A percentile compares a stretch with the other conserved stretches of the same genome.
phyloP scores from a whole-genome alignment of 2,888 invertebrate genomes.

The Luperina testacea region DNA sequence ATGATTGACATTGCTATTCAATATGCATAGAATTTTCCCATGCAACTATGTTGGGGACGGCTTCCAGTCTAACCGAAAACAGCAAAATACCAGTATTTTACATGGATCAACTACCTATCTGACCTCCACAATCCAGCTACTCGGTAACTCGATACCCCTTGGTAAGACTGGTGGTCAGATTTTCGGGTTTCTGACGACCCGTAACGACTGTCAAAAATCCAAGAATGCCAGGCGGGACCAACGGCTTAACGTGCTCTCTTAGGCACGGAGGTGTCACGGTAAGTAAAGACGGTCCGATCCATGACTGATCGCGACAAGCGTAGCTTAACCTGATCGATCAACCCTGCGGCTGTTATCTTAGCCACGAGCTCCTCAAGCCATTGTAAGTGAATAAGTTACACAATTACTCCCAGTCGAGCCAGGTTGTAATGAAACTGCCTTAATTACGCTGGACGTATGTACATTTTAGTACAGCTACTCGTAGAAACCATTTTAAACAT shows the following conservation, averaged over 20 bases:
- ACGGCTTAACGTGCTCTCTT: neutral
- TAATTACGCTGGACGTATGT: neutral
- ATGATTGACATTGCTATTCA: neutral
- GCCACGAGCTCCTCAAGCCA: neutral
- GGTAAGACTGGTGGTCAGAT: neutral
- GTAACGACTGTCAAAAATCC: neutral
- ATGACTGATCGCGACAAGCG: neutral
- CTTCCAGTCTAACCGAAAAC: neutral
- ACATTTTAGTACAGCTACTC: too few relatives aligned
- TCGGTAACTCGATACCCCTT: neutral
- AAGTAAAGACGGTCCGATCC: neutral
- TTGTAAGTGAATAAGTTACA: neutral
- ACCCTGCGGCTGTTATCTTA: neutral
- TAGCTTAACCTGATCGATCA: neutral
- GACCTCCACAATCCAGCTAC: neutral
- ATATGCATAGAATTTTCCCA: neutral
- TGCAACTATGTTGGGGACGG: neutral
- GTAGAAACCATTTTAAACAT: neutral
- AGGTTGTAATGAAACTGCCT: neutral
- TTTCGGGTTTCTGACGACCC: neutral
- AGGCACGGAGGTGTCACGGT: too few relatives aligned
- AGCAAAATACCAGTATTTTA: too few relatives aligned
- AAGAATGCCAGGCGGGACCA: neutral
- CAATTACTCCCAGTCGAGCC: neutral
- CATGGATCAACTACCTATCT: too few relatives aligned